Conservation (phyloP, 2,888 invertebrate genomes). For the Hyppa rectilinea region DNA sequence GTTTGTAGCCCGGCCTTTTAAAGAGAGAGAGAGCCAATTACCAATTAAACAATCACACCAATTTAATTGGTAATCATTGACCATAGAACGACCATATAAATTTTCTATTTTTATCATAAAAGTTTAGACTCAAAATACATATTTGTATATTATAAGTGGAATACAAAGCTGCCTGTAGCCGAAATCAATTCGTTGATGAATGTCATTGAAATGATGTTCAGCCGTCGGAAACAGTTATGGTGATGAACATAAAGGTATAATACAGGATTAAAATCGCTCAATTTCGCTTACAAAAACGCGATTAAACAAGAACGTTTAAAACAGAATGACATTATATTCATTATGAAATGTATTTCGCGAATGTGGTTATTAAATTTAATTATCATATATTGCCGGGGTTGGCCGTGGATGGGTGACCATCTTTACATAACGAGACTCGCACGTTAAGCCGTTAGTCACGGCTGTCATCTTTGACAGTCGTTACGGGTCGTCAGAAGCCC, state of each 20-base stretch:
- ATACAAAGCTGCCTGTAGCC: background rate
- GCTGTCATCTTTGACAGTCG: too few relatives aligned
- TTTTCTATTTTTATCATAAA: background rate
- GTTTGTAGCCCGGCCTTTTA: too few relatives aligned
- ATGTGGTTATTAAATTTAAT: too few relatives aligned
- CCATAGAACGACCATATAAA: background rate
- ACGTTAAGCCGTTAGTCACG: too few relatives aligned
- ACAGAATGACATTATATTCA: background rate
- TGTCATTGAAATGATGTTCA: constrained; percentile 3
- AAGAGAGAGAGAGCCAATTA: too few relatives aligned
- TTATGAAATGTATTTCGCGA: background rate
- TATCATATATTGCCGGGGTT: too few relatives aligned
- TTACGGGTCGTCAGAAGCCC: too few relatives aligned
- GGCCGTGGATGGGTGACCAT: too few relatives aligned
- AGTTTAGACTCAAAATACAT: background rate
- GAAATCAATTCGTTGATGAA: constrained; percentile 4
- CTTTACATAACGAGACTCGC: too few relatives aligned
- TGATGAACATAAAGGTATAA: background rate
- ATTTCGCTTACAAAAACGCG: background rate
- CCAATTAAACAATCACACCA: too few relatives aligned
- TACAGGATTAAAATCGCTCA: background rate
- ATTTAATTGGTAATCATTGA: too few relatives aligned
- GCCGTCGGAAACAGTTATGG: background rate
- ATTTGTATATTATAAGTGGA: too few relatives aligned
- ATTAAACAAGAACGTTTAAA: background rate